Base-by-base conservation (phyloP, 2,888 invertebrate genomes). In the Tipula confusa region DNA sequence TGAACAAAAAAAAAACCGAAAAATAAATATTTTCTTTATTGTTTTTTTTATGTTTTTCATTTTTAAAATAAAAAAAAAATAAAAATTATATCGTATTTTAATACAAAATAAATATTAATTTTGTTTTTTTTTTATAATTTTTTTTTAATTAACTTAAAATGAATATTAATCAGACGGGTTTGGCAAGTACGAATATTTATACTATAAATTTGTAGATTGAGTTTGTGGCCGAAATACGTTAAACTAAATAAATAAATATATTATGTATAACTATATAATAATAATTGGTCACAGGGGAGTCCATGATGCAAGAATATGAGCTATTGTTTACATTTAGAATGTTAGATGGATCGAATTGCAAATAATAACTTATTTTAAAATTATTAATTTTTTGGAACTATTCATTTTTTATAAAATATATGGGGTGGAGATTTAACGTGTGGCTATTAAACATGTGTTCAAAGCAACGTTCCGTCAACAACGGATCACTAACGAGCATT, bases 141-240 rank as follows among this genome's bases (percentile, higher is more conserved):
- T 64, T 64, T 24, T 64, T 64, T 64, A 64, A 64, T 64, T 64
- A 64, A 64, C 64, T 64, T 64, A 64, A 64, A 64, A 64, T 24
- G 64, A 64, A 64, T 64, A 64, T 18, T 64, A 24, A 64, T 64
- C 24, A 64, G 64, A 24, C 64, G 24, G 64, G 64, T 64, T 64
- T 64, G 64, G 64, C 64, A 64, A 64, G 11, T 64, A 64, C 24
- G 24, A 24, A 24, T 11, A 11, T 11, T 11, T 0, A 64, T 24
- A 43, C 5, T 2, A 13, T 64, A 64, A 2, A 43, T 43, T 43
- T 43, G 43, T n/a, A 43, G 43, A 43, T 43, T 15, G 15, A 43
- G n/a, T 43, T 43, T 43, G n/a, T 6, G 15, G 43, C 15, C 24
- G 64, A 64, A 64, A 64, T 64, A n/a, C 15, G 1, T 9, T 24